Evolutionary conservation across 2,888 invertebrate genomes (phyloP), one percentile per base, ranked within the genome.

Genomic region (Macroteleia sp.): DNA sequence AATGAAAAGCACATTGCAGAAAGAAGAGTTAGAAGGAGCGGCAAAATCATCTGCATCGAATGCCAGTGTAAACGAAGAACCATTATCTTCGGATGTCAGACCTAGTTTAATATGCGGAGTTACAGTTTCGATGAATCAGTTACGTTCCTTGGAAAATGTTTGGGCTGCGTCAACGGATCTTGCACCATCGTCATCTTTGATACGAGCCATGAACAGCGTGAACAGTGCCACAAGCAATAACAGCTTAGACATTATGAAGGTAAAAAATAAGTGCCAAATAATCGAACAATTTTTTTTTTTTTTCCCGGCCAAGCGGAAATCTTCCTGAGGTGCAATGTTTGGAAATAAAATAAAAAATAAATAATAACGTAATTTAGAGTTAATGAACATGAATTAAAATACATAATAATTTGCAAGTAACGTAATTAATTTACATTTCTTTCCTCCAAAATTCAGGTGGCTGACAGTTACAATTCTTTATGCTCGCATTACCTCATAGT

Each of bases 151-250:
- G 44, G 91, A 90, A 70, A 90, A 90, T 56, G 91, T 91, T 12
- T 91, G 91, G 91, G 88, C 90, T 6, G 80, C 89, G 1, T 86
- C 90, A 6, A 85, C 90, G 5, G 89, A 91, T 70, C 64, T 91
- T 34, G 90, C 90, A 1, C 86, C 88, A 12, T 89, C 91, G 2
- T 90, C 90, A 3, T 90, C 91, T 10, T 86, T 94, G 64, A 95
- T 96, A 6, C 94, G 95, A 83, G 95, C 95, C 10, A 95, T 96
- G 93, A 96, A 96, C 88, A 95, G 95, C 87, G 94, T 96, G 69
- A 95, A 95, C 86, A 94, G 95, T 90, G 95, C 90, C 36, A 85
- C 90, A 56, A 91, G 90, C 19, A 70, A 59, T 84, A 90, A 91
- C 81, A 87, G 89, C 69, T 87, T 92, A 64, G 92, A 92, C 81